phyloP scores from a whole-genome alignment of 2,113 vertebrate species.

The Uropsilus gracilis region DNA sequence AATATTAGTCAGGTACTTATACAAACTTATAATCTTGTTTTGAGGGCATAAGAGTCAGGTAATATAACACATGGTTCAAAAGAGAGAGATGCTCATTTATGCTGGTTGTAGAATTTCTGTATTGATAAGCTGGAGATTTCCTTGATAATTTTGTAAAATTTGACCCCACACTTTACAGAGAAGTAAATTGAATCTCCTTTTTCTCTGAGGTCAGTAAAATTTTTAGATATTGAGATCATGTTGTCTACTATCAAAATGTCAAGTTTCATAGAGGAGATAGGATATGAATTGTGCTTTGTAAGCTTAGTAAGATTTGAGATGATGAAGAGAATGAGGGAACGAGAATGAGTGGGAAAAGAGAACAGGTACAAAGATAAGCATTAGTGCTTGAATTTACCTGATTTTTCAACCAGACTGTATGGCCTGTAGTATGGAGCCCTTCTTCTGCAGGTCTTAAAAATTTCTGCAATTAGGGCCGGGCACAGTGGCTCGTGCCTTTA shows the following conservation, averaged over 20 bases:
- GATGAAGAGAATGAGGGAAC: background rate
- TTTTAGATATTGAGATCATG: background rate
- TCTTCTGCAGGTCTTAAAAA: background rate
- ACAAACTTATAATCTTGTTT: background rate
- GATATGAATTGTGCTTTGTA: background rate
- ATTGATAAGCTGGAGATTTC: background rate
- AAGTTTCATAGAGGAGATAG: background rate
- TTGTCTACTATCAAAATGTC: background rate
- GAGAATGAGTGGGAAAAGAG: background rate
- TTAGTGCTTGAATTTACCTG: background rate
- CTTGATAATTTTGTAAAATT: slow-evolving; percentile 29
- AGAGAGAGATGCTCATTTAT: background rate
- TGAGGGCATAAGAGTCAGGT: background rate
- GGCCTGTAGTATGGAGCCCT: background rate
- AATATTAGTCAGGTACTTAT: background rate
- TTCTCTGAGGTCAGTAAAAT: background rate
- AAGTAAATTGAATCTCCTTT: background rate
- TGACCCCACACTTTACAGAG: background rate
- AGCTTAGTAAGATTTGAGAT: background rate
- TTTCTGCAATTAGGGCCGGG: too few relatives aligned
- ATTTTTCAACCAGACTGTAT: background rate
- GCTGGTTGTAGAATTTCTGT: slow-evolving; percentile 11
- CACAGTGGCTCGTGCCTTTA: too few relatives aligned
- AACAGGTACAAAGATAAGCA: background rate
- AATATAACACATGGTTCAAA: background rate